phyloP scores from a whole-genome alignment of 2,888 invertebrate genomes.

The Acrobasis repandana region DNA sequence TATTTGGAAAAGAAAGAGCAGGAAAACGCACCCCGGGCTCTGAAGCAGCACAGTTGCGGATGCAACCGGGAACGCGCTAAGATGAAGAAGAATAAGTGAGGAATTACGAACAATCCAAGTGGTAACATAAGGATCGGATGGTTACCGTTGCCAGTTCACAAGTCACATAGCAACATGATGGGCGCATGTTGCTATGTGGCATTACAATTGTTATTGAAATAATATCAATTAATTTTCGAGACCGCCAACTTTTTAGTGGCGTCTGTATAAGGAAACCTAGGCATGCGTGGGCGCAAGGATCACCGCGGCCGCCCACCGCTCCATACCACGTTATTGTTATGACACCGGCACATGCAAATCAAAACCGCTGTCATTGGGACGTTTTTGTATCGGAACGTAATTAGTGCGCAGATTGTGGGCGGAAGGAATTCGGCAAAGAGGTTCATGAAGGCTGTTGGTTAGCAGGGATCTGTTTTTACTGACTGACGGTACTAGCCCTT shows the following conservation, averaged over 20 bases:
- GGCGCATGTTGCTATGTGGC: neutral
- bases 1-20: no score
- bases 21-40: no score
- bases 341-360: slow-evolving; percentile 61
- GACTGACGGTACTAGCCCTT: no score
- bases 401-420: slow-evolving; percentile 18
- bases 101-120: no score
- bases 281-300: slow-evolving; percentile 31
- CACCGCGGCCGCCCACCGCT: slow-evolving; percentile 29
- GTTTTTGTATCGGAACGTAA: slow-evolving; percentile 53
- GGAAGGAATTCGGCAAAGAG: slow-evolving; percentile 6
- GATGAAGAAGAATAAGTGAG: no score
- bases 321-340: slow-evolving; percentile 42
- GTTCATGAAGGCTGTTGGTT: neutral
- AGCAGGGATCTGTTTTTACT: neutral
- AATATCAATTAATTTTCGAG: slow-evolving; percentile 6
- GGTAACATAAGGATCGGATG: no score
- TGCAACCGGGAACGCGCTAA: no score
- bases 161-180: no score
- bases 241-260: slow-evolving; percentile 1
- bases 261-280: neutral
- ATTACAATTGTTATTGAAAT: neutral
- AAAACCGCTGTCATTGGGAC: slow-evolving; percentile 58
- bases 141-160: no score
- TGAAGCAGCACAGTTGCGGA: no score